phyloP scores from a whole-genome alignment of 2,888 invertebrate genomes.

The Drosophila koepferae region DNA sequence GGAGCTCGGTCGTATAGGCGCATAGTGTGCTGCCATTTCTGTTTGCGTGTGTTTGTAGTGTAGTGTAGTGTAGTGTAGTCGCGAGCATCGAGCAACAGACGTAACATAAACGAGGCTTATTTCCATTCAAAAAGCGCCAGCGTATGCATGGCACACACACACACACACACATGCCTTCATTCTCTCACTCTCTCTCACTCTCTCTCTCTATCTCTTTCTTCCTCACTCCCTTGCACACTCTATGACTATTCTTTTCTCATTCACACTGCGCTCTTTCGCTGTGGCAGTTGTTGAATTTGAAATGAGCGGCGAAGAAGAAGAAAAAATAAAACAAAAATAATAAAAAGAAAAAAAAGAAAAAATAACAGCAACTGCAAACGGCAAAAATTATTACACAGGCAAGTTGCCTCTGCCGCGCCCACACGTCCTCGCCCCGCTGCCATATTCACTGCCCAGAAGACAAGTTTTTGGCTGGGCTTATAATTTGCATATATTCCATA shows the following conservation, averaged over 20 bases:
- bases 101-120: slow-evolving; percentile 74
- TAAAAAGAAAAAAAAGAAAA: slow-evolving; percentile 2
- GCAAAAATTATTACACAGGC: slow-evolving; percentile 73
- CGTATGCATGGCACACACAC: slow-evolving; percentile 19
- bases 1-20: slow-evolving; percentile 1
- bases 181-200: slow-evolving; percentile 1
- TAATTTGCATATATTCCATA: slow-evolving; percentile 65
- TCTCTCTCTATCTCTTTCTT: neutral
- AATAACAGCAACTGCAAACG: slow-evolving; percentile 57
- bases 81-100: slow-evolving; percentile 37
- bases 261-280: slow-evolving; percentile 16
- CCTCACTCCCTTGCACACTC: neutral
- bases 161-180: slow-evolving; percentile 3
- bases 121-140: slow-evolving; percentile 68
- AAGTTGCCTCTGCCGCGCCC: slow-evolving; percentile 16
- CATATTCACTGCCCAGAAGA: slow-evolving; percentile 58
- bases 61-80: slow-evolving; percentile 33
- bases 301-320: slow-evolving; percentile 59
- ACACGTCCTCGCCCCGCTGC: neutral
- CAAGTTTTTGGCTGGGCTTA: slow-evolving; percentile 68
- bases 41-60: slow-evolving; percentile 2
- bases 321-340: slow-evolving; percentile 29
- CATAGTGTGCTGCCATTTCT: slow-evolving; percentile 3
- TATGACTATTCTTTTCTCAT: neutral
- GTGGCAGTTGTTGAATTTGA: slow-evolving; percentile 78